Conservation (phyloP, 2,113 vertebrate genomes). For the Ahaetulla prasina region DNA sequence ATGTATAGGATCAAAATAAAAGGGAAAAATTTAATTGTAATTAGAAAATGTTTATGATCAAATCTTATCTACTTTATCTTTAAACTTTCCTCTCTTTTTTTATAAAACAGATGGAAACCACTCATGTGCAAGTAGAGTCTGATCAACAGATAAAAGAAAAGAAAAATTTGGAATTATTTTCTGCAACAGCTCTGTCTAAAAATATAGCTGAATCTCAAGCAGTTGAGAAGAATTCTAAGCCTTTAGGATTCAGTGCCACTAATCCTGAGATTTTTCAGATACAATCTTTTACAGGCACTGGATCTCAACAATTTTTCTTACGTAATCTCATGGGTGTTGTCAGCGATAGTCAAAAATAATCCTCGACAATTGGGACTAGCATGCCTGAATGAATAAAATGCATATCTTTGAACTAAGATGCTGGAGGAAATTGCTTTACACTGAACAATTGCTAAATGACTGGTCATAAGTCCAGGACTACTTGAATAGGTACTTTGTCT, state of each 20-base stretch:
- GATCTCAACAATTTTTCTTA: slow-evolving; percentile 71
- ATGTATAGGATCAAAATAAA: neutral
- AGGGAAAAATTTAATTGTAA: neutral
- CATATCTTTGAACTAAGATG: neutral
- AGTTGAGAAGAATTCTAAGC: slow-evolving; percentile 53
- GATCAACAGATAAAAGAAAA: slow-evolving; percentile 70
- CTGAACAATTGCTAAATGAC: too few relatives aligned
- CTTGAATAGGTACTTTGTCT: neutral
- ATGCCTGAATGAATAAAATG: neutral
- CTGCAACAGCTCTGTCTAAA: slow-evolving; percentile 65
- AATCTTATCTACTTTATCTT: neutral
- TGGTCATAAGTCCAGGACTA: too few relatives aligned
- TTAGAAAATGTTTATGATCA: neutral
- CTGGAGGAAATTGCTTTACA: neutral
- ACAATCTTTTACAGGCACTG: slow-evolving; percentile 68
- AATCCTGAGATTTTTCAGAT: slow-evolving; percentile 80
- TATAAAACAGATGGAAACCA: slow-evolving; percentile 76
- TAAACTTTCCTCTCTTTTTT: slow-evolving; percentile 18
- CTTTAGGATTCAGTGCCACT: slow-evolving; percentile 64
- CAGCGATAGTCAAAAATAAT: neutral
- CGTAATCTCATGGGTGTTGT: slow-evolving; percentile 33
- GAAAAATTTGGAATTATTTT: slow-evolving; percentile 48
- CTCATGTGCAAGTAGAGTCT: slow-evolving; percentile 81
- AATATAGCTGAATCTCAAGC: slow-evolving; percentile 51
- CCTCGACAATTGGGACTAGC: neutral